phyloP scores from a whole-genome alignment of 1,140 invertebrate species.

The Armadillidium nasatum region DNA sequence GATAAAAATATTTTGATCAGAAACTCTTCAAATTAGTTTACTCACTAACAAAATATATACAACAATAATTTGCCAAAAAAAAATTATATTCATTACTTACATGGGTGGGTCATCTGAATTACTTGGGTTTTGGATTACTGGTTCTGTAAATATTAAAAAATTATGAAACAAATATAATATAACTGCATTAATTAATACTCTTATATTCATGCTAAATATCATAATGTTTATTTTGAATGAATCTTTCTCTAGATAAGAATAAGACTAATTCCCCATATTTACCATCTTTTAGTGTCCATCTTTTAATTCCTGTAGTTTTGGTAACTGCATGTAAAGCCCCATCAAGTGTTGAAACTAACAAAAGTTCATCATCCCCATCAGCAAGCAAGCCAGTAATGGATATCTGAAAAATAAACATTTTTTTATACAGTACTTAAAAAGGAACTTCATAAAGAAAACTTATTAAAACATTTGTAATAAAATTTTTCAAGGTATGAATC shows the following conservation, averaged over 20 bases:
- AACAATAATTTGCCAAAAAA: neutral
- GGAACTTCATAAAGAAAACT: too few relatives aligned
- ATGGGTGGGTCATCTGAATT: neutral
- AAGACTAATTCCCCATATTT: neutral
- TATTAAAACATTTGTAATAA: too few relatives aligned
- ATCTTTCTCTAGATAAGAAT: neutral
- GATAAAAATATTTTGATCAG: too few relatives aligned
- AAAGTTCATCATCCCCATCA: neutral
- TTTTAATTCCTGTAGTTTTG: slow-evolving; percentile 1
- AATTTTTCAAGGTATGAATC: too few relatives aligned
- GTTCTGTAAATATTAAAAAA: neutral
- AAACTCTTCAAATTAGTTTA: too few relatives aligned
- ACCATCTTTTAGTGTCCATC: neutral
- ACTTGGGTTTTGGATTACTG: neutral
- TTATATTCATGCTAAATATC: too few relatives aligned
- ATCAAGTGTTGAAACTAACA: neutral
- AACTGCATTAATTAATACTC: too few relatives aligned
- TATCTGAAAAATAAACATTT: neutral
- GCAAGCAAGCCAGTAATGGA: neutral
- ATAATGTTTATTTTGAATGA: too few relatives aligned
- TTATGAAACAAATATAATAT: too few relatives aligned
- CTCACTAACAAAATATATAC: too few relatives aligned
- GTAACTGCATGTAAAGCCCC: neutral
- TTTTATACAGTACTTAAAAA: too few relatives aligned
- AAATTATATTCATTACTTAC: neutral